A percentile compares a stretch with the other conserved stretches of the same genome.
phyloP scores from a whole-genome alignment of 2,888 invertebrate genomes.

The Torymus auratus region DNA sequence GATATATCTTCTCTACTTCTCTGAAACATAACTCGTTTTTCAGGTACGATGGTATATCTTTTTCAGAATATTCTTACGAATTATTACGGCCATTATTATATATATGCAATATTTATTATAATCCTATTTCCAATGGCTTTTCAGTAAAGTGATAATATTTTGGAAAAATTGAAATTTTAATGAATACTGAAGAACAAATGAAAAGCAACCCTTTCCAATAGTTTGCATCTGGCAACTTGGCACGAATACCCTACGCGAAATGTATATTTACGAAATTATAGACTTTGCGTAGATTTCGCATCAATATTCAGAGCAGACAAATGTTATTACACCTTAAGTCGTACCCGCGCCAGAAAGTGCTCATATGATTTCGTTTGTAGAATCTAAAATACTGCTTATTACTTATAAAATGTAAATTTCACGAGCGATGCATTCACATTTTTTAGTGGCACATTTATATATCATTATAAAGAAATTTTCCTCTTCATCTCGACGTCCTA shows the following conservation, averaged over 20 bases:
- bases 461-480: too few species aligned
- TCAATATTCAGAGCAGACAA: slow-evolving; percentile 28
- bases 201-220: neutral
- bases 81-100: too few species aligned
- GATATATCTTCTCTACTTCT: neutral
- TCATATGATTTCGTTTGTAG: slow-evolving; percentile 8
- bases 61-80: too few species aligned
- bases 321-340: slow-evolving; percentile 28
- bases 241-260: neutral
- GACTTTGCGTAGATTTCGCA: slow-evolving; percentile 2
- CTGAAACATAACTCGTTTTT: neutral
- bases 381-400: slow-evolving; percentile 27
- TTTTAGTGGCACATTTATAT: too few species aligned
- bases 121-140: too few species aligned
- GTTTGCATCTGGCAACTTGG: neutral
- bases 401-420: too few species aligned
- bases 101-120: too few species aligned
- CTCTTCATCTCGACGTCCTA: too few species aligned
- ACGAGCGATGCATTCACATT: too few species aligned
- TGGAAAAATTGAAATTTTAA: too few species aligned
- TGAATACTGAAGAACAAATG: slow-evolving; percentile 3
- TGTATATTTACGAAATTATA: slow-evolving; percentile 31
- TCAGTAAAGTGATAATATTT: too few species aligned
- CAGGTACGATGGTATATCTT: too few species aligned
- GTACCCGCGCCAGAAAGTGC: neutral